phyloP scores from a whole-genome alignment of 2,888 invertebrate genomes.

The Drosophila niveifrons region DNA sequence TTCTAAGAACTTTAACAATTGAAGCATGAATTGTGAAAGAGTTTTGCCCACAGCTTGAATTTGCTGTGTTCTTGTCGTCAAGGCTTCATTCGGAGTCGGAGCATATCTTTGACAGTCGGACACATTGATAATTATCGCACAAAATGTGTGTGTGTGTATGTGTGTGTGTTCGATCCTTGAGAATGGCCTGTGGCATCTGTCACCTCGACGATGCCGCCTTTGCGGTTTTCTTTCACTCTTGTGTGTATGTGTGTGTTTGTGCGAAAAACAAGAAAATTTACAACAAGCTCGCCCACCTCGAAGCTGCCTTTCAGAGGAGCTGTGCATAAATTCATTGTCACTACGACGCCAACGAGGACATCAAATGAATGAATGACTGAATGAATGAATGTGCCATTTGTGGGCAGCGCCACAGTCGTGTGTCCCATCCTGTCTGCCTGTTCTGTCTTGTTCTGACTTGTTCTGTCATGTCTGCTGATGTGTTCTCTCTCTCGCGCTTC shows the following conservation, averaged over 20 bases:
- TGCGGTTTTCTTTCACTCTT: conserved; percentile 29
- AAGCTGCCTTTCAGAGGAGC: conserved; percentile 4
- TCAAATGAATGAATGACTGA: conserved; percentile 75
- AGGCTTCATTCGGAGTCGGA: conserved; percentile 18
- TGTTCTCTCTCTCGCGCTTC: conserved; percentile 16
- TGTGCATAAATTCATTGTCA: conserved; percentile 78
- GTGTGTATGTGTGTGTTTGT: neutral
- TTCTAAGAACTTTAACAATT: neutral
- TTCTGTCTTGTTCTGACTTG: conserved; percentile 11
- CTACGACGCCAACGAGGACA: conserved; percentile 53
- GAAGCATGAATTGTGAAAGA: conserved; percentile 4
- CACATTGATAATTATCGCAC: conserved; percentile 73
- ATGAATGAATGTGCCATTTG: conserved; percentile 56
- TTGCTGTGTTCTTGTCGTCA: neutral
- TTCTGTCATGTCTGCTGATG: conserved; percentile 4
- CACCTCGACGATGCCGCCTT: conserved; percentile 22
- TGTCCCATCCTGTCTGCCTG: conserved; percentile 3
- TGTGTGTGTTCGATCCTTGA: conserved; percentile 21
- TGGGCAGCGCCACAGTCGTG: conserved; percentile 23
- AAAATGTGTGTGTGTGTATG: conserved; percentile 26
- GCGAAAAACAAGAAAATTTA: conserved; percentile 67
- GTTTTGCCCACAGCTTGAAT: neutral
- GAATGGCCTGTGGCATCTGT: conserved; percentile 21
- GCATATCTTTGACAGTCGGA: conserved; percentile 56
- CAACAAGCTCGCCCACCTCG: conserved; percentile 43